A percentile compares a stretch with the other conserved stretches of the same genome.
Evolutionary conservation across 2,888 invertebrate genomes (phyloP).

Genomic region (Tenthredo scrophulariae): DNA sequence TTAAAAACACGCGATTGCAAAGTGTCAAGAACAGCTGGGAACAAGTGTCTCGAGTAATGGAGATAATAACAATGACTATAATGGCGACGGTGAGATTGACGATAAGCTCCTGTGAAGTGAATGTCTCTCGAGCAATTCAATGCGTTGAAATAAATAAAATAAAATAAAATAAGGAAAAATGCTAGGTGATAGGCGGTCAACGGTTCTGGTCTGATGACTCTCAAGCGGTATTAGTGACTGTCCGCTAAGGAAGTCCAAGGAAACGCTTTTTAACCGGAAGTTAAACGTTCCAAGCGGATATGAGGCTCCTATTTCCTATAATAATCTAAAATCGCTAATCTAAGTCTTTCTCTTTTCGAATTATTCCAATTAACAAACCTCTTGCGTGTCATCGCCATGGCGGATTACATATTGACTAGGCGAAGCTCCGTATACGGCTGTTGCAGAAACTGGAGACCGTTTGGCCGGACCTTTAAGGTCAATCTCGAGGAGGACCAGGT

Average conservation of each 20-base stretch:
- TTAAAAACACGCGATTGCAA: not conserved
- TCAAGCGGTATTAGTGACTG: not conserved
- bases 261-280: not conserved
- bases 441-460: slow-evolving; percentile 72
- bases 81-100: slow-evolving; percentile 17
- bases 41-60: not conserved
- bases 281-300: not conserved
- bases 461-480: slow-evolving; percentile 75
- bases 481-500: slow-evolving; percentile 73
- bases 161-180: slow-evolving; percentile 54
- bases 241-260: slow-evolving; percentile 34
- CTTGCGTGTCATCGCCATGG: slow-evolving; percentile 72
- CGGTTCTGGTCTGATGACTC: slow-evolving; percentile 67
- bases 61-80: not conserved
- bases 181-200: slow-evolving; percentile 71
- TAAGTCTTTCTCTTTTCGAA: not conserved
- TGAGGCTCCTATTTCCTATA: not conserved
- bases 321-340: not conserved
- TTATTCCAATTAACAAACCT: slow-evolving; percentile 63
- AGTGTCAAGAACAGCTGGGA: slow-evolving; percentile 18
- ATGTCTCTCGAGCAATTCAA: slow-evolving; percentile 7
- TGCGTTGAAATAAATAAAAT: slow-evolving; percentile 26
- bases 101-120: slow-evolving; percentile 38
- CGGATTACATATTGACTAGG: slow-evolving; percentile 73
- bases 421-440: slow-evolving; percentile 70